phyloP scores from a whole-genome alignment of 2,888 invertebrate species.

The Timema podura region DNA sequence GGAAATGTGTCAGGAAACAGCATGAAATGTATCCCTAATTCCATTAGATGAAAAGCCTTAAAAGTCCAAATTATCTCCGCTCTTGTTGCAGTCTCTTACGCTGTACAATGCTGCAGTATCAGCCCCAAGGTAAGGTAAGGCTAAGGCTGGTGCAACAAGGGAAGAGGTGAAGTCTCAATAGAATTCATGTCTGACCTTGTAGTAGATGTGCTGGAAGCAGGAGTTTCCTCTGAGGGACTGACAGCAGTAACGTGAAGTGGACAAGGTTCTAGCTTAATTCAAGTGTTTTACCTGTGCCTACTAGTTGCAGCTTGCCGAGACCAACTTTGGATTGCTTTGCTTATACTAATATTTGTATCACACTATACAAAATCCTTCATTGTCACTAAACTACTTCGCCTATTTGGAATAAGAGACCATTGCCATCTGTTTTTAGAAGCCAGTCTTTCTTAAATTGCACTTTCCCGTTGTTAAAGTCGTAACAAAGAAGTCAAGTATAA shows the following conservation, averaged over 20 bases:
- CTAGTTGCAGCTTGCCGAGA: neutral
- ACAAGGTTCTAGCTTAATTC: conserved; percentile 1
- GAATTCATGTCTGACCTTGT: neutral
- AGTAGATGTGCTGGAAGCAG: neutral
- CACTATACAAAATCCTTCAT: neutral
- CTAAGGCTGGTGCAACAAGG: neutral
- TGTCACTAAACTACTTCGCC: neutral
- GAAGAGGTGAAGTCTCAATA: neutral
- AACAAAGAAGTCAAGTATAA: neutral
- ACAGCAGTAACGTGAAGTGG: neutral
- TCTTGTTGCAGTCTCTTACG: conserved; percentile 6
- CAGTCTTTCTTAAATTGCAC: neutral
- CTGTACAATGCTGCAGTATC: neutral
- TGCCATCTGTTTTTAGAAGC: neutral
- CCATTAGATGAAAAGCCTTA: neutral
- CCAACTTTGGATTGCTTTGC: conserved; percentile 10
- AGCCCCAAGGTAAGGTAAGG: neutral
- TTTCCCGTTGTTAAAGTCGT: too few species aligned
- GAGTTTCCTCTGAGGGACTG: too few species aligned
- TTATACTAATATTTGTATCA: neutral
- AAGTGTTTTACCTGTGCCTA: neutral
- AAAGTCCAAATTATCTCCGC: neutral
- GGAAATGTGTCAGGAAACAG: conserved; percentile 5
- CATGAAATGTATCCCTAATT: neutral
- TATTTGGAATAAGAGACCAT: neutral